Evolutionary conservation across 2,113 vertebrate genomes (phyloP), one percentile per base, ranked within the genome.

Genomic region (Microtus richardsoni): DNA sequence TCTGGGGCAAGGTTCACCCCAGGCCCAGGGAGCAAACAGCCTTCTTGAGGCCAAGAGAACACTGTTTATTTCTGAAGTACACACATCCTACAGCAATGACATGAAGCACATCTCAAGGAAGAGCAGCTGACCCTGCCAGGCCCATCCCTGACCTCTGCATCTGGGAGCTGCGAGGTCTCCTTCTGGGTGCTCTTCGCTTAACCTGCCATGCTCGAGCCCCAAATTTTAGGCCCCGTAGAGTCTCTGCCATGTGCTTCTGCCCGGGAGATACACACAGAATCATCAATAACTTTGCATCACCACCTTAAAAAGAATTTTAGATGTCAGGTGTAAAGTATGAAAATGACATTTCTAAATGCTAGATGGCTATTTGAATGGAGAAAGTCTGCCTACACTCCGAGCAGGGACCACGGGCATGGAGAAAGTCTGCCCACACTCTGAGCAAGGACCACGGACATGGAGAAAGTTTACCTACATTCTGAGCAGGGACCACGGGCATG

Each of bases 261-360:
- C 97, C 97, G 2, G 99, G 99, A 79, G 99, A 99, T 62, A 99
- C 98, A 33, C 99, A 99, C 58, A 99, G 95, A 95, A 99, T 98
- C 98, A 99, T 95, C 98, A 99, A 97, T 93, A 99, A 96, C 97
- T 99, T 99, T 5, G 99, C 98, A 60, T 99, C 99, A 2, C 99
- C 99, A 39, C 99, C 99, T 74, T 54, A 91, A 96, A 39, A 96
- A 44, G 19, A 41, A 85, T 85, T 4, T 39, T 93, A 70, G 28
- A 89, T 1, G 36, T 33, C 10, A 2, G 54, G 1, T 54, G 9
- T 8, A 5, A 36, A 14, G 39, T 52, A 10, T 71, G 82, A 84
- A 84, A 44, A 84, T 39, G 28, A 17, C 11, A 74, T 60, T 49
- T 0, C 11, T 13, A 2, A 26, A 30, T 71, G 10, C 7, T 89